These are phyloP conservation scores for Latheticus oryzae DNA, from an alignment of 2,888 invertebrate species.

Conservation along the genomic window DNA sequence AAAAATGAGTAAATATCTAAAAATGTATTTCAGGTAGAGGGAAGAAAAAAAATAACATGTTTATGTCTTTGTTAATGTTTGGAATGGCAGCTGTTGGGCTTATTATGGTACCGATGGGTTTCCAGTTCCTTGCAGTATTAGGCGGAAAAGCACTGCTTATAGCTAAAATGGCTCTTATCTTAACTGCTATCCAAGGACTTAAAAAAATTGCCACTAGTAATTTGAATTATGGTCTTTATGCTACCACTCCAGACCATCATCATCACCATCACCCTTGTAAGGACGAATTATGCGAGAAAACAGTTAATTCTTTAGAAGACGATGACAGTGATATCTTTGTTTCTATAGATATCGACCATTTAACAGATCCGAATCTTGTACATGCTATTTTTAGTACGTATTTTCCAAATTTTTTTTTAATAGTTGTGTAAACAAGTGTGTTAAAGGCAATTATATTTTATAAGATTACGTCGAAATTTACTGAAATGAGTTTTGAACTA, in stretches of 20 bases:
- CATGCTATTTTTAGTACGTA: conserved; percentile 24
- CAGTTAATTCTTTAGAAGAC: conserved; percentile 23
- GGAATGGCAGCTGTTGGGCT: conserved; percentile 81
- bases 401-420: no score
- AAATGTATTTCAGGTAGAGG: conserved; percentile 13
- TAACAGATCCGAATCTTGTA: conserved; percentile 3
- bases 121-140: conserved; percentile 84
- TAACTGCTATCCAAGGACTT: conserved; percentile 83
- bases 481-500: neutral
- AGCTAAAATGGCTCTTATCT: conserved; percentile 83
- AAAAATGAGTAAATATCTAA: neutral
- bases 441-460: no score
- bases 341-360: conserved; percentile 28
- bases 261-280: conserved; percentile 53
- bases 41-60: conserved; percentile 49
- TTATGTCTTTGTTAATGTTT: conserved; percentile 84
- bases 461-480: conserved; percentile 3
- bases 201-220: conserved; percentile 82
- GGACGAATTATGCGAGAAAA: conserved; percentile 34
- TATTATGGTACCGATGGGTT: conserved; percentile 83
- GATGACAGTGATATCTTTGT: conserved; percentile 33
- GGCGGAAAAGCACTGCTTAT: conserved; percentile 84
- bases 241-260: conserved; percentile 63
- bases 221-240: conserved; percentile 81
- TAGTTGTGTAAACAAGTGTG: conserved; percentile 3